These are phyloP conservation scores for Varanus komodoensis DNA, from an alignment of 2,113 vertebrate genomes.

Conservation along the genomic window DNA sequence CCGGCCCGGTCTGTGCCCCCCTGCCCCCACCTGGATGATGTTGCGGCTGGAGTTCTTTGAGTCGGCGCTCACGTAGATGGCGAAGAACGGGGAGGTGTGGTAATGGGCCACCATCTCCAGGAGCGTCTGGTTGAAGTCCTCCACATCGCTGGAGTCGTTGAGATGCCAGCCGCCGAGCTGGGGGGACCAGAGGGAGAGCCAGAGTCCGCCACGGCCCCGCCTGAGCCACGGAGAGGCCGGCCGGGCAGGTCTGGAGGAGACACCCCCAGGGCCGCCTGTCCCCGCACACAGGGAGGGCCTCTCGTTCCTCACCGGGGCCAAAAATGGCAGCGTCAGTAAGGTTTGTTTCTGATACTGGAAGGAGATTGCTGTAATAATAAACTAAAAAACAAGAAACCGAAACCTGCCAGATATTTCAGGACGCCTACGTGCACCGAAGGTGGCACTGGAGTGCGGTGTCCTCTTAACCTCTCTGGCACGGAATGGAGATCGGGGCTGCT, in stretches of 20 bases:
- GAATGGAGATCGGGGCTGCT: too few species aligned
- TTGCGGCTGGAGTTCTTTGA: constrained; percentile 97
- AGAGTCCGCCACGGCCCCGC: neutral
- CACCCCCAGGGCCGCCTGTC: too few species aligned
- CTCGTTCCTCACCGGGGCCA: too few species aligned
- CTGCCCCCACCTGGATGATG: constrained; percentile 89
- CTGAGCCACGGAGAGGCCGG: neutral
- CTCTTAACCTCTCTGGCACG: too few species aligned
- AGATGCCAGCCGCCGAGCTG: constrained; percentile 96
- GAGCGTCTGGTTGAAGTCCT: constrained; percentile 90
- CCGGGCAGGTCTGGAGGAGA: too few species aligned
- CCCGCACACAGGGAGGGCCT: too few species aligned
- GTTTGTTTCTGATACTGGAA: too few species aligned
- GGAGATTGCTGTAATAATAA: neutral
- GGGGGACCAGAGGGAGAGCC: neutral
- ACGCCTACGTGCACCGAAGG: neutral
- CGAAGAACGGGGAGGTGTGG: constrained; percentile 92
- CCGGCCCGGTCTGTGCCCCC: too few species aligned
- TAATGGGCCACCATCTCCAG: constrained; percentile 85
- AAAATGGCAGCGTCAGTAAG: too few species aligned
- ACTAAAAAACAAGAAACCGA: neutral
- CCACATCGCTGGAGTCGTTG: constrained; percentile 81
- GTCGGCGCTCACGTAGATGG: constrained; percentile 91
- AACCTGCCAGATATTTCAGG: neutral
- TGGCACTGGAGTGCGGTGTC: neutral